Evolutionary conservation across 2,113 vertebrate genomes (phyloP), one percentile per base, ranked within the genome.

Genomic region (Peromyscus polionotus): DNA sequence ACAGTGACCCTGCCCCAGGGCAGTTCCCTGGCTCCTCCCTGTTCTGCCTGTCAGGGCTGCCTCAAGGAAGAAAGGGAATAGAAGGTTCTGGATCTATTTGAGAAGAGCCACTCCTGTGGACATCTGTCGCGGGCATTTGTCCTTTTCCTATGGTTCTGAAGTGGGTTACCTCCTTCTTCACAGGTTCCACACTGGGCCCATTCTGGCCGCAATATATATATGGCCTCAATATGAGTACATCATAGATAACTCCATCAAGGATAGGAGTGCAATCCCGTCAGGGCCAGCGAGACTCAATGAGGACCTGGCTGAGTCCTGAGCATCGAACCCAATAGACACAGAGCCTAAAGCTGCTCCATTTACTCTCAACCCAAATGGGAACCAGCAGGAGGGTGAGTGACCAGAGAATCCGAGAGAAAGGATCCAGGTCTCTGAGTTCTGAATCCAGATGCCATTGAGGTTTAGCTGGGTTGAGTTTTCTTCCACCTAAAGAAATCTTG

Each of bases 351-450:
- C 75, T 51, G 72, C 57, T 54, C 72, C 17, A 39, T 73, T 57
- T 19, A 9, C 75, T 11, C 17, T 33, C 26, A 59, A 31, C 26
- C 51, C 11, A 24, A 61, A 45, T 3, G 17, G 77, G 31, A 67
- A 59, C 57, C 0, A 1, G 42, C 7, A 24, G 2, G 11, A 77
- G 59, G 20, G 1, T 51, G 13, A 13, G 24, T 1, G 6, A 20
- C 36, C 33, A 1, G 1, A 70, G 61, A 73, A 24, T 39, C 33
- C 36, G 28, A 84, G 26, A 33, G 67, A 39, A 39, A 68, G 39
- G 17, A 36, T 9, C 36, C 11, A 48, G 10, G 75, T n/a, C 59
- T 33, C 24, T 54, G 13, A 83, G 70, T 12, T 61, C 67, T 14
- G 7, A 81, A 51, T 24, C 59, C 57, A 31, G 48, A 28, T 17